Evolutionary conservation across 2,113 vertebrate genomes (phyloP), one percentile per base, ranked within the genome.

Genomic region (Pardalotus punctatus): DNA sequence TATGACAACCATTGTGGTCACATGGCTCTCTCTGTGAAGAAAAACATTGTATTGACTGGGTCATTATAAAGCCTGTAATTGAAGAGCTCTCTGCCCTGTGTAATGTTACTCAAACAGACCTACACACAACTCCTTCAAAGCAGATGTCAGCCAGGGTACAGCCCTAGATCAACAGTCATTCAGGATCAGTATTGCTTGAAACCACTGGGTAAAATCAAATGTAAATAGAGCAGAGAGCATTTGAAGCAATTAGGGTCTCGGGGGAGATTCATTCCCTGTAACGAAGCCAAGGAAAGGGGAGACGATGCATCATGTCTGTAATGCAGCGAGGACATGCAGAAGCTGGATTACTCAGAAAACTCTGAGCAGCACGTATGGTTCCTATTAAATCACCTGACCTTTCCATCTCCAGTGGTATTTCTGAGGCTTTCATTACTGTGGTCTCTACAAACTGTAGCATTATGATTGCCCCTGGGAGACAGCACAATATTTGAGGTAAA

Each of bases 181-280:
- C 43, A 78, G 67, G 36, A 93, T 88, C 64, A 78, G 85, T 60
- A 93, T 88, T 78, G 56, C 82, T 83, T 78, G 76, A 88, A 96
- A 95, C 56, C 64, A 31, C 79, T 86, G 79, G 43, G 76, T 83
- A 93, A 95, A 90, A 83, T 90, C 71, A 93, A 92, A 90, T 60
- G 74, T 58, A 95, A 93, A 86, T 80, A 90, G 85, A 95, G 71
- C 90, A 96, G 90, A 90, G 85, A 93, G 76, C 47, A 76, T 93
- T 10, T 73, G 85, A 77, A 95, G 85, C 90, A 88, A 74, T 77
- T 90, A 73, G 14, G 5, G 19, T 86, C 81, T 66, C 0, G 0
- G 28, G 47, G 35, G 88, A 86, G 38, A 45, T 62, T 86, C 58
- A 40, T 81, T 93, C 38, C 58, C 66, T 0, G 0, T 81, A 90